Percentiles rank a stretch among this genome's conserved stretches.
phyloP scores from a whole-genome alignment of 2,113 vertebrate genomes.

The Telmatochromis sp. region DNA sequence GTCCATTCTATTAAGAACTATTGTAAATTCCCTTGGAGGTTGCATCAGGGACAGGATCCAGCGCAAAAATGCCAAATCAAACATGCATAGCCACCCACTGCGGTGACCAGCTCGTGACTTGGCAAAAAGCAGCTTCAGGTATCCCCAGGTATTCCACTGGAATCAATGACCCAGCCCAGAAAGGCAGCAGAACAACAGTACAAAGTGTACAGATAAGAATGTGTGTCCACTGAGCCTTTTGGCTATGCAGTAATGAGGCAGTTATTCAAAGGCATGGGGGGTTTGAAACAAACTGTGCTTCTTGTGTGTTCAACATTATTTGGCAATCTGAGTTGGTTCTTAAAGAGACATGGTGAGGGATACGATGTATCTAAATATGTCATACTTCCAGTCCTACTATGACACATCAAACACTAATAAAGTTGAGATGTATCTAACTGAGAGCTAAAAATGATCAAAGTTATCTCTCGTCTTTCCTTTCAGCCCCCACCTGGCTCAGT shows the following conservation, averaged over 20 bases:
- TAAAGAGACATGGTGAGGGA: neutral
- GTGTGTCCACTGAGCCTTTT: neutral
- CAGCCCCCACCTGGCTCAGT: neutral
- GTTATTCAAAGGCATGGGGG: neutral
- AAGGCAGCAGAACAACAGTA: neutral
- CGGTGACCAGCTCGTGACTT: neutral
- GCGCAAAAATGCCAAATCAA: neutral
- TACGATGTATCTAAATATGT: neutral
- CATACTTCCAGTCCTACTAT: neutral
- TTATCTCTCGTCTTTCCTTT: neutral
- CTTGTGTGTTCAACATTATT: neutral
- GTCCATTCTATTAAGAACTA: neutral
- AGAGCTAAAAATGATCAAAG: constrained; percentile 1
- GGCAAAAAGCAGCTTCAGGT: neutral
- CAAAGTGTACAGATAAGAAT: neutral
- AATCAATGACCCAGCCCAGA: neutral
- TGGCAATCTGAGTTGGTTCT: neutral
- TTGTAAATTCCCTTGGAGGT: neutral
- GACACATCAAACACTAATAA: neutral
- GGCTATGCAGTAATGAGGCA: neutral
- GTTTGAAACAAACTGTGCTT: neutral
- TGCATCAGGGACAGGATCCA: neutral
- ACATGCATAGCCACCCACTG: neutral
- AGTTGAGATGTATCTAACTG: neutral
- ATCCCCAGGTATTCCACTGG: neutral